Evolutionary conservation across 1,140 invertebrate genomes (phyloP), one percentile per base, ranked within the genome.

Genomic region (Drosophila athabasca): DNA sequence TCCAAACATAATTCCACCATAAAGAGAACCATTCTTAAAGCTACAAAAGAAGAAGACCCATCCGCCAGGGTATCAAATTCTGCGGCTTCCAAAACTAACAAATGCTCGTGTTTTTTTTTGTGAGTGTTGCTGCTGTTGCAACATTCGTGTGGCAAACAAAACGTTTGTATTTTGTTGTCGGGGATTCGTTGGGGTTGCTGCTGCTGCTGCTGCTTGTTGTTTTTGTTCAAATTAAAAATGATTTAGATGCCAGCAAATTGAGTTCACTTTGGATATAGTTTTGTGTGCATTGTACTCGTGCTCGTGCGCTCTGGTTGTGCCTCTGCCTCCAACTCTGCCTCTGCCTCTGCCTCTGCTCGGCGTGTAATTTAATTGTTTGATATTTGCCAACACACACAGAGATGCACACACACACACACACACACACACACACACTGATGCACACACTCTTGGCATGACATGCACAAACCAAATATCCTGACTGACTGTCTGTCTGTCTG

Each of bases 201-300:
- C 35, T 39, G 31, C 3, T 22, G 35, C 35, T 13, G 52, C 35
- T 29, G 29, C 7, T 29, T 57, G 43, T 50, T 65, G 58, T 76
- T 78, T 72, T 87, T 88, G 78, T 53, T 62, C 75, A 87, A 87
- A 87, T 87, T 87, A 87, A 87, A 87, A 87, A 87, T 87, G 83
- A 88, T 87, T 87, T 87, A 87, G 75, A 79, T 87, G 83, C 79
- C 59, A 87, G 83, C 74, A 87, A 87, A 87, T 87, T 87, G 82
- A 87, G 82, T 87, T 87, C 83, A 79, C 59, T 76, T 76, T 71
- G 61, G 55, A 49, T 31, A 50, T 35, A 22, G 60, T 54, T 61
- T 44, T 62, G 60, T 62, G 60, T 54, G 60, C 64, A 44, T 79
- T 19, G 71, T 59, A 75, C 64, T 65, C 29, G 48, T 24, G 13